Conservation (phyloP, 1,140 invertebrate species). For the Papilio polytes region DNA sequence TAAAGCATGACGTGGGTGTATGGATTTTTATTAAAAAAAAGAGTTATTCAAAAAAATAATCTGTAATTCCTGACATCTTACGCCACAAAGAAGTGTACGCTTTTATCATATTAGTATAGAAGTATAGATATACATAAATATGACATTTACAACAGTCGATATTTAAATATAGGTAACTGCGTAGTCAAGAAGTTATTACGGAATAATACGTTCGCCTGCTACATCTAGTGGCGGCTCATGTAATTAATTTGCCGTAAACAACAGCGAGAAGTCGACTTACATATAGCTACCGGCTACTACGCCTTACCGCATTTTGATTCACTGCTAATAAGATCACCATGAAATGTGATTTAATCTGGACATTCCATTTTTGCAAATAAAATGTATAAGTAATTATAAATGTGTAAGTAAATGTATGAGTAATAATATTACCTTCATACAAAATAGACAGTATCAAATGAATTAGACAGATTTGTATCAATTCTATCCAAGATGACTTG, state of each 20-base stretch:
- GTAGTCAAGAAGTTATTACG: conserved; percentile 58
- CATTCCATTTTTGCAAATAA: not conserved
- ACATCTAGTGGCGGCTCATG: conserved; percentile 50
- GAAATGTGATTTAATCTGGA: not conserved
- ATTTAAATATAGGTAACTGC: conserved; percentile 27
- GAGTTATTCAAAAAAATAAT: too few species aligned
- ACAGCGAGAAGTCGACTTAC: not conserved
- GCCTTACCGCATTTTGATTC: conserved; percentile 8
- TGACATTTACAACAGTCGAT: not conserved
- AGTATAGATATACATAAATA: too few species aligned
- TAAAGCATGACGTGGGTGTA: too few species aligned
- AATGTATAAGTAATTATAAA: not conserved
- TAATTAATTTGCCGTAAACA: conserved; percentile 68
- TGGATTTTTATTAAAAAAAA: too few species aligned
- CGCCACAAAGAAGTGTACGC: too few species aligned
- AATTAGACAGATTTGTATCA: too few species aligned
- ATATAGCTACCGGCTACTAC: conserved; percentile 3
- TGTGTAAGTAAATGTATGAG: not conserved
- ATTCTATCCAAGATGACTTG: too few species aligned
- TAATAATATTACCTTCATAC: too few species aligned
- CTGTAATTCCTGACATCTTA: too few species aligned
- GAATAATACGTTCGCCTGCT: conserved; percentile 60
- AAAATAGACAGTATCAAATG: too few species aligned
- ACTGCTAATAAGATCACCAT: conserved; percentile 1
- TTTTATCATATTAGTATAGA: too few species aligned